Conservation (phyloP, 2,113 vertebrate species). For the Carlito syrichta region DNA sequence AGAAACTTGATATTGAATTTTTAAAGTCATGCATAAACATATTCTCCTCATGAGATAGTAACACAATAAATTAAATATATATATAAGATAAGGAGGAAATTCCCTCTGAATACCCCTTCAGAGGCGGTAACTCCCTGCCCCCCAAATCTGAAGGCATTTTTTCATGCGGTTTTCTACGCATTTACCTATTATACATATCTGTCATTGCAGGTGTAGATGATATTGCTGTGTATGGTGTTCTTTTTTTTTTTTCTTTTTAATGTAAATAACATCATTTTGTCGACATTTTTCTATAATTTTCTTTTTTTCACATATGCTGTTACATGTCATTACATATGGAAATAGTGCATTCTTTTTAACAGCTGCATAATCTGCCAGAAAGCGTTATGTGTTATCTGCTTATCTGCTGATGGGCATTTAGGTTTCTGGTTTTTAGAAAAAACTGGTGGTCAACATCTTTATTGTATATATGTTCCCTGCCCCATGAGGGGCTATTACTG, state of each 20-base stretch:
- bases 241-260: background rate
- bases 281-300: background rate
- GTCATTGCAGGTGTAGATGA: background rate
- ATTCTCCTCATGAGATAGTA: background rate
- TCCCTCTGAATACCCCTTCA: background rate
- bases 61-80: too few relatives aligned
- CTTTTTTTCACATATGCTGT: background rate
- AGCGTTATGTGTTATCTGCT: background rate
- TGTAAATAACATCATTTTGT: background rate
- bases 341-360: slow-evolving; percentile 23
- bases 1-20: background rate
- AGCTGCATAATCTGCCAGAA: background rate
- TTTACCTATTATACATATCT: background rate
- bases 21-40: background rate
- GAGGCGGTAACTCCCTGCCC: background rate
- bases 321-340: background rate
- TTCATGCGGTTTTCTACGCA: background rate
- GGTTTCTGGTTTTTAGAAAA: background rate
- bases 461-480: slow-evolving; percentile 43
- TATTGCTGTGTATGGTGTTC: background rate
- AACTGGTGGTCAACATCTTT: background rate
- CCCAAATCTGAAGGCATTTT: background rate
- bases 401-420: background rate
- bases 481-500: slow-evolving; percentile 2
- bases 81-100: background rate